phyloP scores from a whole-genome alignment of 1,140 invertebrate species.

The Tetraneura akinire region DNA sequence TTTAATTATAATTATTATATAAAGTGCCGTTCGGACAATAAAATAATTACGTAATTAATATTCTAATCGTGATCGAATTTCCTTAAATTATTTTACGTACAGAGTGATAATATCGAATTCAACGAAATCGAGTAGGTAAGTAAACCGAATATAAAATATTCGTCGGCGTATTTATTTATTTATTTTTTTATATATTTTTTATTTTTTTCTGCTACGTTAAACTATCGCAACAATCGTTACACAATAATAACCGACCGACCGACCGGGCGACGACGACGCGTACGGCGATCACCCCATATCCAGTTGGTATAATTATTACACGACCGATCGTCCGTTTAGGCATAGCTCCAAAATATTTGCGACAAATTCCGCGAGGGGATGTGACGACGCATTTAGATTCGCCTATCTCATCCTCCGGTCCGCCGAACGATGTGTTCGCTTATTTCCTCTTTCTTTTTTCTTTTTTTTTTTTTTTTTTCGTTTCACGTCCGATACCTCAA shows the following conservation, averaged over 20 bases:
- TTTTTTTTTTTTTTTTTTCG: neutral
- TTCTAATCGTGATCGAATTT: no score
- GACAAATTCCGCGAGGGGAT: conserved; percentile 40
- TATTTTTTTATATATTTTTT: neutral
- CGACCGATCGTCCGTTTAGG: neutral
- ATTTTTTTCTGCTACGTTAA: neutral
- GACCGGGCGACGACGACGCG: no score
- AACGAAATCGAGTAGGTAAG: conserved; percentile 22
- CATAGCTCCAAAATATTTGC: conserved; percentile 38
- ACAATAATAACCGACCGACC: neutral
- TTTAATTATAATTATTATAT: no score
- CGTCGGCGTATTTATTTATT: neutral
- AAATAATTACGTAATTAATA: no score
- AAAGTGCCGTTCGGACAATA: no score
- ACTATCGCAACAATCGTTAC: neutral
- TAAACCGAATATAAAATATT: neutral
- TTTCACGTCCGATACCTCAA: neutral
- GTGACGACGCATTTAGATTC: conserved; percentile 35
- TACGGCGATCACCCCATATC: neutral
- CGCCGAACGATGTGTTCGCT: neutral
- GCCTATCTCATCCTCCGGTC: conserved; percentile 13
- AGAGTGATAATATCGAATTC: neutral
- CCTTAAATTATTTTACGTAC: neutral
- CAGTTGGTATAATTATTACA: neutral
- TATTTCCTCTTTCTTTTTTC: neutral